phyloP scores from a whole-genome alignment of 2,888 invertebrate genomes.

The Drosophila paranaensis region DNA sequence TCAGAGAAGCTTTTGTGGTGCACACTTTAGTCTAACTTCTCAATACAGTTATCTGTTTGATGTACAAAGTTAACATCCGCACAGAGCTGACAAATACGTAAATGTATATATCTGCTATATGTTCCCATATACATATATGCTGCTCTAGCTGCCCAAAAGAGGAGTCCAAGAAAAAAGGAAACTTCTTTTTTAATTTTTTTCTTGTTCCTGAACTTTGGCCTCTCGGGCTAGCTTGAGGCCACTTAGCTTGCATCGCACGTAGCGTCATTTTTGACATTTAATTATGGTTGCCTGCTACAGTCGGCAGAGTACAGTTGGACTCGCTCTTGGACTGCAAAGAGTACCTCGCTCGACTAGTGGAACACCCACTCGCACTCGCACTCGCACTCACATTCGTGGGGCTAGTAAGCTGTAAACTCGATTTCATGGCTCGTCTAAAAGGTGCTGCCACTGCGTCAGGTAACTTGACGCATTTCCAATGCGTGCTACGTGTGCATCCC shows the following conservation, averaged over 20 bases:
- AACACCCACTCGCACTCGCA: neutral
- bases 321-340: conserved; percentile 6
- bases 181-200: conserved; percentile 31
- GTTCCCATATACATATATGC: neutral
- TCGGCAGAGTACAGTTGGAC: conserved; percentile 29
- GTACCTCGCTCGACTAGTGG: conserved; percentile 11
- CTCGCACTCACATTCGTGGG: conserved; percentile 13
- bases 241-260: conserved; percentile 76
- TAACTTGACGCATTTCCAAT: conserved; percentile 54
- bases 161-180: conserved; percentile 1
- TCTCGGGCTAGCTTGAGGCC: conserved; percentile 21
- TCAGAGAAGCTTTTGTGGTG: too few species aligned
- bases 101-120: neutral
- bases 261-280: conserved; percentile 83
- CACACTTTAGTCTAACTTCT: too few species aligned
- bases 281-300: conserved; percentile 70
- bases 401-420: conserved; percentile 70
- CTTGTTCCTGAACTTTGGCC: conserved; percentile 54
- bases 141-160: neutral
- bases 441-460: conserved; percentile 58
- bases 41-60: neutral
- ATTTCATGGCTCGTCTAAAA: conserved; percentile 69
- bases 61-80: neutral
- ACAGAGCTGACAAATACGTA: conserved; percentile 4
- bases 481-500: conserved; percentile 49